A percentile compares a stretch with the other conserved stretches of the same genome.
Conservation (phyloP, 2,113 vertebrate genomes). For the Delphinapterus leucas region DNA sequence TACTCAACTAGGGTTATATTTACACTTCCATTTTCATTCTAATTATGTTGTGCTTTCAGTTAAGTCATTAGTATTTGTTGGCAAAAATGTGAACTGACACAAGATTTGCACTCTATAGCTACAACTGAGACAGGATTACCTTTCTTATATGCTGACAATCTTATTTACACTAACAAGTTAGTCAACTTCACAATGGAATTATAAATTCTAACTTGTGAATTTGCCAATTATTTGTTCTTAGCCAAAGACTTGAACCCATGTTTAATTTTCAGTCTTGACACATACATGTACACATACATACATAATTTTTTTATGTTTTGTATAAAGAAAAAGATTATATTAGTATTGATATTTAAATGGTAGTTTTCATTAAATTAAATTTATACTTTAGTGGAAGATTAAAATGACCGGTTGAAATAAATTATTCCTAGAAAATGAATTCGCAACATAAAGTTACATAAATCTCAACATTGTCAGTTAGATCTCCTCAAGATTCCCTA, state of each 20-base stretch:
- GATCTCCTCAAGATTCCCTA: not conserved
- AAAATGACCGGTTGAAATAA: slow-evolving; percentile 15
- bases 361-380: not conserved
- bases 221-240: not conserved
- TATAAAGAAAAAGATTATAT: slow-evolving; percentile 11
- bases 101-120: slow-evolving; percentile 16
- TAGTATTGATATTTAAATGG: not conserved
- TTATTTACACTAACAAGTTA: not conserved
- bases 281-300: not conserved
- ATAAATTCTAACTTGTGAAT: slow-evolving; percentile 32
- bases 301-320: not conserved
- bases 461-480: not conserved
- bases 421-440: slow-evolving; percentile 16
- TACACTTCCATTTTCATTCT: not conserved
- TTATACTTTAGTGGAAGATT: not conserved
- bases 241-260: not conserved
- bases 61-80: not conserved
- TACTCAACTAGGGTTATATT: not conserved
- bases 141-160: not conserved
- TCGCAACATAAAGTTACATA: not conserved
- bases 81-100: slow-evolving; percentile 35
- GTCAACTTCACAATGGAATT: not conserved
- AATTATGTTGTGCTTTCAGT: slow-evolving; percentile 14
- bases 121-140: not conserved
- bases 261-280: slow-evolving; percentile 32